phyloP scores from a whole-genome alignment of 2,888 invertebrate genomes.

The Ophonus ardosiacus region DNA sequence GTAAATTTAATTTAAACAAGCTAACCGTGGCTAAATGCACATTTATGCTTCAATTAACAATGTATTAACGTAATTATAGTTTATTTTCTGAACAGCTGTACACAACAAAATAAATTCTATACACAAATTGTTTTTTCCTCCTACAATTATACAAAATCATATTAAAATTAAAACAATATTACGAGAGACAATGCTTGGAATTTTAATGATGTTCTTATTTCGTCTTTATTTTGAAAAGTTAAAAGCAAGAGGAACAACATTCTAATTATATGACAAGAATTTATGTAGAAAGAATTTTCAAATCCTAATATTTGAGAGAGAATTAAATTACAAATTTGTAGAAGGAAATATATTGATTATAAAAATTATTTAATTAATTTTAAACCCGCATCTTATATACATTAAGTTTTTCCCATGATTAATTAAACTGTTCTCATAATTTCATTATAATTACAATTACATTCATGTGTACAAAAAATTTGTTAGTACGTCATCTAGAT shows the following conservation, averaged over 20 bases:
- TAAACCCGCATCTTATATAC: no score
- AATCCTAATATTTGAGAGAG: no score
- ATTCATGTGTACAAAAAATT: no score
- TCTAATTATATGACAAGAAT: constrained; percentile 19
- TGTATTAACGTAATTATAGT: constrained; percentile 41
- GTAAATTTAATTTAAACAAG: no score
- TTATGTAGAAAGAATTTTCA: not conserved
- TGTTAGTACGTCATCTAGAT: no score
- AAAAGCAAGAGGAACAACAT: constrained; percentile 8
- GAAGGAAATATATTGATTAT: no score
- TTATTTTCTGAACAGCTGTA: constrained; percentile 31
- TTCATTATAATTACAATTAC: no score
- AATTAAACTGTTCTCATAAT: no score
- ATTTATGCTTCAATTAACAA: constrained; percentile 52
- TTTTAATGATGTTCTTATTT: constrained; percentile 55
- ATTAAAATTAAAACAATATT: constrained; percentile 38
- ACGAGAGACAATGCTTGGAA: constrained; percentile 22
- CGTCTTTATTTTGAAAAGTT: constrained; percentile 52
- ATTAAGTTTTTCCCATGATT: no score
- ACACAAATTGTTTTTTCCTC: constrained; percentile 5
- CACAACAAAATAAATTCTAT: not conserved
- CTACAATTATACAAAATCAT: not conserved
- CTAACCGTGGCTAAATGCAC: constrained; percentile 20
- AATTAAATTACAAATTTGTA: no score
- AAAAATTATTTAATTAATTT: no score